A percentile compares a stretch with the other conserved stretches of the same genome.
These are phyloP conservation scores for Addax nasomaculatus DNA, from an alignment of 2,113 vertebrate species.

Conservation along the genomic window DNA sequence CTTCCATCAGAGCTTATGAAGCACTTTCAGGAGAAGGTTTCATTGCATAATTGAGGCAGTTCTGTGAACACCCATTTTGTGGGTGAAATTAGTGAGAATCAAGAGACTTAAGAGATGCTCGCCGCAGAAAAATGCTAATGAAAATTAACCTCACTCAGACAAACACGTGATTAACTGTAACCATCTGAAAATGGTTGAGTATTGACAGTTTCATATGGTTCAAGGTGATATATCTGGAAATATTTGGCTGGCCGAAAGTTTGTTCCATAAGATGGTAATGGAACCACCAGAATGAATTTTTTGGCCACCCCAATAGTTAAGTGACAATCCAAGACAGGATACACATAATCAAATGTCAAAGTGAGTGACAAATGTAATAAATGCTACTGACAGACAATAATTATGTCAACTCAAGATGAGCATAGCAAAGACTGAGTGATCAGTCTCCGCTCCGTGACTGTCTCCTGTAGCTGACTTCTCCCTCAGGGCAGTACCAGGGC, in stretches of 20 bases:
- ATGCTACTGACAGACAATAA: background rate
- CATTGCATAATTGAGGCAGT: background rate
- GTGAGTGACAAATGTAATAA: constrained; percentile 27
- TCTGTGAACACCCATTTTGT: background rate
- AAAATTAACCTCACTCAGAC: background rate
- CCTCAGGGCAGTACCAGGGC: background rate
- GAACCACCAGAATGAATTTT: background rate
- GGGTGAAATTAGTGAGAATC: background rate
- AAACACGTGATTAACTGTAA: background rate
- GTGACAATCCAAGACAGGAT: background rate
- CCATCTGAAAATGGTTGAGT: background rate
- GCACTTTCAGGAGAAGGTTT: background rate
- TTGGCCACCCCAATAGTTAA: background rate
- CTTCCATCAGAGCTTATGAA: background rate
- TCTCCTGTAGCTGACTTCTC: background rate
- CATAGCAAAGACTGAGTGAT: background rate
- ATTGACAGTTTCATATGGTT: background rate
- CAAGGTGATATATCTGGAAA: background rate
- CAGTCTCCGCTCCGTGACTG: background rate
- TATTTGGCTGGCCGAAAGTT: background rate
- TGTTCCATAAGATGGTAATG: background rate
- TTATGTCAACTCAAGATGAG: background rate
- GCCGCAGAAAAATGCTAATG: background rate
- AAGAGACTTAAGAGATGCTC: background rate
- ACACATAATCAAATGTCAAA: background rate